Percentiles rank a stretch among this genome's conserved stretches.
Evolutionary conservation across 2,888 invertebrate genomes (phyloP).

Genomic region (Cremastobaeus sp.): DNA sequence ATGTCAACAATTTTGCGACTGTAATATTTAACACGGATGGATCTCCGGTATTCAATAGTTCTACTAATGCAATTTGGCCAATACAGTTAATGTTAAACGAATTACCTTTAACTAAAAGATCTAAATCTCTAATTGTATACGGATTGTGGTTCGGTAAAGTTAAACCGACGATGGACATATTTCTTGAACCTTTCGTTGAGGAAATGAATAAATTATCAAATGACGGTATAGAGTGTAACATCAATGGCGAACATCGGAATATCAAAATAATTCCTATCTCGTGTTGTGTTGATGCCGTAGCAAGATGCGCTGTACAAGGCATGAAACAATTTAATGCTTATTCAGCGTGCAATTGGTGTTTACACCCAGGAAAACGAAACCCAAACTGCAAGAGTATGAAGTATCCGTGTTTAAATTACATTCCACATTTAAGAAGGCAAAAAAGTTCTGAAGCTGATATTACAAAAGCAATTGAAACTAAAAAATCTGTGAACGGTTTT

Average conservation of each 20-base stretch:
- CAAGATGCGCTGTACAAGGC: conserved; percentile 23
- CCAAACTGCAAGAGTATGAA: too few species aligned
- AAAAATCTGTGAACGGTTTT: conserved; percentile 12
- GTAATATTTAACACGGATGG: conserved; percentile 52
- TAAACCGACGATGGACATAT: conserved; percentile 21
- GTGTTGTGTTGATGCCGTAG: conserved; percentile 35
- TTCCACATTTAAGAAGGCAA: background rate
- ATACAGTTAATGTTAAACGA: conserved; percentile 16
- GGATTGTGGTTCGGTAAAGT: conserved; percentile 51
- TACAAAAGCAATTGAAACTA: background rate
- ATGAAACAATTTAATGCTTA: conserved; percentile 37
- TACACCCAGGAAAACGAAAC: conserved; percentile 36
- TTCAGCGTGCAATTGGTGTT: conserved; percentile 54
- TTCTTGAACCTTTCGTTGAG: conserved; percentile 38
- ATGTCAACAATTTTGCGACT: conserved; percentile 33
- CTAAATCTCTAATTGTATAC: conserved; percentile 15
- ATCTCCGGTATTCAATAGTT: conserved; percentile 49
- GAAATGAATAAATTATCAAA: conserved; percentile 36
- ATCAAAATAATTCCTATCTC: conserved; percentile 26
- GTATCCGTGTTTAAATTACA: background rate
- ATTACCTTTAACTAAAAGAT: background rate
- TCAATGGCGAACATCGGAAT: conserved; percentile 11
- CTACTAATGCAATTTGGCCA: conserved; percentile 43
- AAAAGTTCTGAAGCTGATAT: background rate
- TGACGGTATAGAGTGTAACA: conserved; percentile 27